Conservation (phyloP, 2,113 vertebrate species). For the Oxyura jamaicensis region DNA sequence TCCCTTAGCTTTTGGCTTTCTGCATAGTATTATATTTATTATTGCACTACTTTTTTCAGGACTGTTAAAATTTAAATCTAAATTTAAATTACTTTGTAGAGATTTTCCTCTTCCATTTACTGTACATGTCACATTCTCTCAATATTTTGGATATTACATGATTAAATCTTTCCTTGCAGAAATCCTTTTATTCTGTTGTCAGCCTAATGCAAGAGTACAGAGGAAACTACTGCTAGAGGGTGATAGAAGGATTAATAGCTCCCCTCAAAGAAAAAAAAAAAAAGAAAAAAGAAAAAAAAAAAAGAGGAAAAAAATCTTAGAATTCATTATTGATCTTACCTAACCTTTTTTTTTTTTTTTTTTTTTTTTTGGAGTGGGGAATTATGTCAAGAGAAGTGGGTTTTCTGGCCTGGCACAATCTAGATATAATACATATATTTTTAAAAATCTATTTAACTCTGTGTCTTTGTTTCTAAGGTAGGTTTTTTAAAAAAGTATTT, state of each 20-base stretch:
- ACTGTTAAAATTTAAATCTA: background rate
- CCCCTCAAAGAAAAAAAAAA: background rate
- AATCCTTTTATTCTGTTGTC: background rate
- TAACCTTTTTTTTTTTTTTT: background rate
- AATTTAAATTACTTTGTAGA: background rate
- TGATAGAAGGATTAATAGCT: background rate
- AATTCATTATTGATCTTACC: background rate
- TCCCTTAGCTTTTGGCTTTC: background rate
- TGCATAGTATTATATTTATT: background rate
- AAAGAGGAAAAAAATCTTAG: background rate
- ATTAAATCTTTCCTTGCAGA: background rate
- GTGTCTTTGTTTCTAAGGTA: background rate
- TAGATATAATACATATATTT: background rate
- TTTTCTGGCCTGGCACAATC: background rate
- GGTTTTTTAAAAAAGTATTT: background rate
- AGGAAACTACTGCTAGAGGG: background rate
- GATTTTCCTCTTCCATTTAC: background rate
- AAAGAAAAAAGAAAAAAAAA: background rate
- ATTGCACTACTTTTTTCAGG: background rate
- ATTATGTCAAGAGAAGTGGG: background rate
- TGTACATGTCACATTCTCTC: background rate
- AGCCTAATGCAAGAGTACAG: slow-evolving; percentile 1
- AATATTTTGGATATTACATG: background rate
- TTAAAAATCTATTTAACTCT: background rate
- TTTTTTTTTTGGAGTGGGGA: background rate